Conservation (phyloP, 1,140 invertebrate genomes). For the Dendrolimus kikuchii region DNA sequence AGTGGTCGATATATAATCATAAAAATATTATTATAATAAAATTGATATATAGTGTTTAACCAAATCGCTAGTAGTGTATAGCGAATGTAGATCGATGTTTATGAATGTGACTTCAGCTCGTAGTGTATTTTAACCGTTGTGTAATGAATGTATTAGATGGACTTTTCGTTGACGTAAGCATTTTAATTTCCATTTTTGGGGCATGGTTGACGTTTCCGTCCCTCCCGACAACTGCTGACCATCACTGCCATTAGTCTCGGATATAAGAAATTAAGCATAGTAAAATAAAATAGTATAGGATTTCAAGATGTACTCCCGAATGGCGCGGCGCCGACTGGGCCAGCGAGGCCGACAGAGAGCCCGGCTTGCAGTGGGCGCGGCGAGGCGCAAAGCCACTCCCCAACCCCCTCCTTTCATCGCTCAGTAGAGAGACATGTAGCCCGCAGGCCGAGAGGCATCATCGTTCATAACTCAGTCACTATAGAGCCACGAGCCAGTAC, state of each 20-base stretch:
- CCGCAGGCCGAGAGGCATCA: not conserved
- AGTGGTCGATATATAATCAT: too few relatives aligned
- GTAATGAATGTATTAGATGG: too few relatives aligned
- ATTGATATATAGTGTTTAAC: too few relatives aligned
- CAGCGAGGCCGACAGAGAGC: not conserved
- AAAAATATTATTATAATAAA: too few relatives aligned
- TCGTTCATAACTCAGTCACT: not conserved
- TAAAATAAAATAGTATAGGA: slow-evolving; percentile 38
- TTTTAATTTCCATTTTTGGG: slow-evolving; percentile 37
- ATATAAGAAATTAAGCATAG: slow-evolving; percentile 47
- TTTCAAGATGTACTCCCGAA: slow-evolving; percentile 15
- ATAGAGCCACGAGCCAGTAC: not conserved
- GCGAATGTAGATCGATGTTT: too few relatives aligned
- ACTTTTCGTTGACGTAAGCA: not conserved
- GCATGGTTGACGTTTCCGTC: slow-evolving; percentile 45
- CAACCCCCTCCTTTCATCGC: not conserved
- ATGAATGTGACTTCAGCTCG: too few relatives aligned
- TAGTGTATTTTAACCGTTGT: too few relatives aligned
- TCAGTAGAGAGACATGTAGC: not conserved
- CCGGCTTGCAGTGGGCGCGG: not conserved
- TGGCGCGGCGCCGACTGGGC: slow-evolving; percentile 2
- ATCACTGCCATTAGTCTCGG: slow-evolving; percentile 61
- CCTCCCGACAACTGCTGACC: slow-evolving; percentile 60
- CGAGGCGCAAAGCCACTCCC: not conserved
- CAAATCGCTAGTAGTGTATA: too few relatives aligned